Percentiles rank a stretch among this genome's conserved stretches.
Evolutionary conservation across 37 sponge, comb jelly and placozoan species (phyloP).

Genomic region (Theonella swinhoei): DNA sequence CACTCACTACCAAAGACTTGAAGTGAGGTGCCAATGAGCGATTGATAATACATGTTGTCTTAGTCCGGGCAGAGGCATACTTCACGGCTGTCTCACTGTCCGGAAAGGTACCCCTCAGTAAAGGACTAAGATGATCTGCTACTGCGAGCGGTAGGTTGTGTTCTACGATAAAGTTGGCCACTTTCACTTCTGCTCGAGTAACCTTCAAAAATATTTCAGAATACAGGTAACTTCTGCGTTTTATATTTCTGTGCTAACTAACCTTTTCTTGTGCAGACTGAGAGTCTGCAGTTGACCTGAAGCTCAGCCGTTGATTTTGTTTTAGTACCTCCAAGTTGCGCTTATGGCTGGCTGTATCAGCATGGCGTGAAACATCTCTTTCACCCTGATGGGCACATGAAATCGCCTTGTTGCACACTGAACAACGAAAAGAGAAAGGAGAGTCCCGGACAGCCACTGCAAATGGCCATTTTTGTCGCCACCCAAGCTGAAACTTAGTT

Average conservation of each 20-base stretch:
- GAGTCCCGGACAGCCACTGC: slow-evolving; percentile 2
- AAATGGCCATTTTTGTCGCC: slow-evolving; percentile 53
- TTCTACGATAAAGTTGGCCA: no score
- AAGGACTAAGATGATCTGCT: slow-evolving; percentile 57
- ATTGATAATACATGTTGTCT: slow-evolving; percentile 79
- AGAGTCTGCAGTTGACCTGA: background rate
- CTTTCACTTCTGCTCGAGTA: slow-evolving; percentile 50
- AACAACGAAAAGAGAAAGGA: slow-evolving; percentile 32
- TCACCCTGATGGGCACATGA: slow-evolving; percentile 58
- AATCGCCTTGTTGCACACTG: slow-evolving; percentile 30
- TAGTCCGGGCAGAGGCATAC: slow-evolving; percentile 53
- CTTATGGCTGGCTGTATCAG: slow-evolving; percentile 22
- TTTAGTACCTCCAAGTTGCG: slow-evolving; percentile 19
- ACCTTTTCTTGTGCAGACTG: background rate
- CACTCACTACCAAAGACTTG: slow-evolving; percentile 9
- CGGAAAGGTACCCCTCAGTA: slow-evolving; percentile 45
- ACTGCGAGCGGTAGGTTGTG: slow-evolving; percentile 64
- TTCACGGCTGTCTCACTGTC: slow-evolving; percentile 53
- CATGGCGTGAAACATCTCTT: slow-evolving; percentile 42
- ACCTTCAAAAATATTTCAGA: slow-evolving; percentile 22
- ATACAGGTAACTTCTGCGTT: background rate
- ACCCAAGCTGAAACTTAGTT: slow-evolving; percentile 33
- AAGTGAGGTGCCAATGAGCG: slow-evolving; percentile 59
- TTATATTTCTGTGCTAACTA: background rate
- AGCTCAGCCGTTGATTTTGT: background rate